Base-by-base conservation (phyloP, 2,113 vertebrate species). In the Gorsachius goisagi region DNA sequence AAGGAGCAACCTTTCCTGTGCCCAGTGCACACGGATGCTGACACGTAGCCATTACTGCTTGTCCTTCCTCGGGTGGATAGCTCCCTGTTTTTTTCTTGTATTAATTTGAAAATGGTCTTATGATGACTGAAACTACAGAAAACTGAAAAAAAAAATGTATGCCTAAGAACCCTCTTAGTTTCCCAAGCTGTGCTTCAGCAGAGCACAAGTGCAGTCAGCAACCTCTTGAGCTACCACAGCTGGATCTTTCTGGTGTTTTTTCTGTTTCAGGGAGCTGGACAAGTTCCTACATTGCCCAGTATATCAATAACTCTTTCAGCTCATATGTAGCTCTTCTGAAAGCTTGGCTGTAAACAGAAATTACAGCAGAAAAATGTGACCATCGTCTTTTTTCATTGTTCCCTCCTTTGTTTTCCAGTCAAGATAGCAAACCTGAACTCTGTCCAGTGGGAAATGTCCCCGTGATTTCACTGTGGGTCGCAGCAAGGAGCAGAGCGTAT, bases 191-290 rank as follows among this genome's bases (percentile, higher is more conserved):
- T 27, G 27, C 24, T 74, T 88, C 3, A 1, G 33, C 26, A 67
- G 24, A 1, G 0, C 47, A 35, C 0, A 0, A 72, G 26, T n/a
- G 27, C 19, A 27, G 28, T 47, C 74, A 71, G 35, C n/a, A 79
- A n/a, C 37, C 37, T 33, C 39, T 35, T 71, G 35, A 78, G 44
- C 23, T 91, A 7, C 41, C 17, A 49, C 47, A 71, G 45, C 32
- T 78, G 26, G 59, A 21, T 44, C 66, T 64, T 81, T 53, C 45
- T 53, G 30, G 9, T 71, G 32, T 0, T 56, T 74, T 89, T 85
- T 68, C 45, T 64, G 27, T 56, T 78, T 47, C 49, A 52, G 45
- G 62, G 58, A 73, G 33, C 35, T 74, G 68, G 27, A 24, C 45
- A 41, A 74, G 32, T 45, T 85, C 81, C 59, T 87, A 18, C 24